Conservation (phyloP, 2,113 vertebrate genomes). For the Vulpes vulpes region DNA sequence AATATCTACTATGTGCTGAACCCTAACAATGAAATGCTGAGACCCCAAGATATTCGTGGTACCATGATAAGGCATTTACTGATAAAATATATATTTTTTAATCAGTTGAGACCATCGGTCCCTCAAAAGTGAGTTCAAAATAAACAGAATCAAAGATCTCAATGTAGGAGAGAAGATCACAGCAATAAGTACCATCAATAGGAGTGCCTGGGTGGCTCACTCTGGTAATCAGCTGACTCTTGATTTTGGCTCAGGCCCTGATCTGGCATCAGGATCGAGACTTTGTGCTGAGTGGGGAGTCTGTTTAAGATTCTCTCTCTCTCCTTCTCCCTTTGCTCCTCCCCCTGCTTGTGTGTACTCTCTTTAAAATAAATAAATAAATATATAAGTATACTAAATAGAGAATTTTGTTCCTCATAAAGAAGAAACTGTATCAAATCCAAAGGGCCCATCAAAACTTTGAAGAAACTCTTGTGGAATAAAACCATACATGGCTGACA, state of each 20-base stretch:
- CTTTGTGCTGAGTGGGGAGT: not conserved
- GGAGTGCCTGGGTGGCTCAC: not conserved
- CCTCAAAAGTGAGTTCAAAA: not conserved
- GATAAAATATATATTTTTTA: slow-evolving; percentile 23
- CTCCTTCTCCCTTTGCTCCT: not conserved
- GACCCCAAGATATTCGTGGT: not conserved
- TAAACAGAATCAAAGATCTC: slow-evolving; percentile 23
- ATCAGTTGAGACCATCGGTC: slow-evolving; percentile 41
- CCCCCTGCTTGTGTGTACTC: not conserved
- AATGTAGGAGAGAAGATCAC: not conserved
- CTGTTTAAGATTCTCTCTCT: not conserved
- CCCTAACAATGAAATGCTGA: not conserved
- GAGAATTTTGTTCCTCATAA: not conserved
- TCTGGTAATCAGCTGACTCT: not conserved
- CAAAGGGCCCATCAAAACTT: not conserved
- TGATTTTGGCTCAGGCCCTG: not conserved
- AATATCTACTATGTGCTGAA: not conserved
- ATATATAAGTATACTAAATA: slow-evolving; percentile 26
- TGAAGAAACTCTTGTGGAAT: not conserved
- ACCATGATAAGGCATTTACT: not conserved
- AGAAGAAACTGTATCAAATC: slow-evolving; percentile 4
- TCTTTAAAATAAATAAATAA: not conserved
- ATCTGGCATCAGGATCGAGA: not conserved
- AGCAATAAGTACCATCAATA: slow-evolving; percentile 18
- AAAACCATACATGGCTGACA: not conserved